Conservation (phyloP, 2,888 invertebrate genomes). For the Nephrotoma flavescens region DNA sequence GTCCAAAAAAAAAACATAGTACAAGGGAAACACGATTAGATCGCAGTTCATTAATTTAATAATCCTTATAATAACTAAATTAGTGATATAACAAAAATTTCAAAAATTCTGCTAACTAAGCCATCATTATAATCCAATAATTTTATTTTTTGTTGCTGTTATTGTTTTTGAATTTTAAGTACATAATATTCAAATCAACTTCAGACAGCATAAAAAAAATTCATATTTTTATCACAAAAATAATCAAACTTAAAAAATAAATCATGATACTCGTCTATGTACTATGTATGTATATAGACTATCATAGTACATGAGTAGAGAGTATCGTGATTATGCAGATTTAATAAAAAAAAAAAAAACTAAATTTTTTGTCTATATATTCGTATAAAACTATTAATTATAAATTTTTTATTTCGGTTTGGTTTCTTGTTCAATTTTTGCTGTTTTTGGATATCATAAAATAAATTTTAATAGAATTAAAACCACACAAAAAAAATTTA, state of each 20-base stretch:
- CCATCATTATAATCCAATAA: not conserved
- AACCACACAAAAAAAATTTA: not conserved
- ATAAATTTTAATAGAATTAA: not conserved
- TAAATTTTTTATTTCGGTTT: not conserved
- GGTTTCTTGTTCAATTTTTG: not conserved
- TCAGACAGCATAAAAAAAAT: not conserved
- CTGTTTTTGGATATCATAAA: not conserved
- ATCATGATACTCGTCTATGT: not conserved
- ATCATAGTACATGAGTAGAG: not conserved
- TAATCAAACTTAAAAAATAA: not conserved
- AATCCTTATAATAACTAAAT: not conserved
- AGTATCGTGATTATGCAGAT: not conserved
- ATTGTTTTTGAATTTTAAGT: not conserved
- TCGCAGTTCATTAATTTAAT: not conserved
- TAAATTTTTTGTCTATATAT: not conserved
- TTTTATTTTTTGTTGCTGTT: not conserved
- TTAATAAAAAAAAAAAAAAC: not conserved
- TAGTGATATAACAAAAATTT: not conserved
- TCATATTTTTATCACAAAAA: not conserved
- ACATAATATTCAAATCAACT: not conserved
- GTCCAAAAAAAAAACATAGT: not conserved
- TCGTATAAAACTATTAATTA: not conserved
- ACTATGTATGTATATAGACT: not conserved
- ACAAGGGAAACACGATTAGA: not conserved
- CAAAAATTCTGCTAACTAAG: not conserved